phyloP scores from a whole-genome alignment of 2,113 vertebrate species.

The Noctilio leporinus region DNA sequence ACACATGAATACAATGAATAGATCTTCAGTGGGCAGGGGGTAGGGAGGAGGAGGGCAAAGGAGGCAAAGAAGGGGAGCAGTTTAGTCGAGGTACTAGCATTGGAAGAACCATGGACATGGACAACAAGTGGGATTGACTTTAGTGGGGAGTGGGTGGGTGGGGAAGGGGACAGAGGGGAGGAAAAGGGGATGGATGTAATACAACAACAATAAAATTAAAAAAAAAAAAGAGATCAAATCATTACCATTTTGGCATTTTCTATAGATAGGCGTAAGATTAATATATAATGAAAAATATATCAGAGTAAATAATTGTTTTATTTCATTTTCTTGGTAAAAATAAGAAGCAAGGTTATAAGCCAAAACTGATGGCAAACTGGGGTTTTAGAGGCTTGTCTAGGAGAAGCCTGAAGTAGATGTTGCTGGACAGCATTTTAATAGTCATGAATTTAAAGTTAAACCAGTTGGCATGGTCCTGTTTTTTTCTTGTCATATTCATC shows the following conservation, averaged over 20 bases:
- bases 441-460: neutral
- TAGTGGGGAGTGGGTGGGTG: no score
- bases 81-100: no score
- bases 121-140: no score
- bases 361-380: neutral
- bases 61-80: no score
- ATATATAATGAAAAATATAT: neutral
- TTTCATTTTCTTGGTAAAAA: neutral
- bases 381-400: neutral
- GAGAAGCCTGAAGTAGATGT: neutral
- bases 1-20: no score
- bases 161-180: no score
- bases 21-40: no score
- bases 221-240: neutral
- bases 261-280: neutral
- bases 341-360: neutral
- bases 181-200: no score
- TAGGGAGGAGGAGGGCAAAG: no score
- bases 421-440: neutral
- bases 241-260: constrained; percentile 6
- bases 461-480: neutral
- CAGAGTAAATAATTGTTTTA: neutral
- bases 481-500: neutral
- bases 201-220: no score
- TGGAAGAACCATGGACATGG: no score